Evolutionary conservation across 2,888 invertebrate species (phyloP).

Genomic region (Selenia dentaria): DNA sequence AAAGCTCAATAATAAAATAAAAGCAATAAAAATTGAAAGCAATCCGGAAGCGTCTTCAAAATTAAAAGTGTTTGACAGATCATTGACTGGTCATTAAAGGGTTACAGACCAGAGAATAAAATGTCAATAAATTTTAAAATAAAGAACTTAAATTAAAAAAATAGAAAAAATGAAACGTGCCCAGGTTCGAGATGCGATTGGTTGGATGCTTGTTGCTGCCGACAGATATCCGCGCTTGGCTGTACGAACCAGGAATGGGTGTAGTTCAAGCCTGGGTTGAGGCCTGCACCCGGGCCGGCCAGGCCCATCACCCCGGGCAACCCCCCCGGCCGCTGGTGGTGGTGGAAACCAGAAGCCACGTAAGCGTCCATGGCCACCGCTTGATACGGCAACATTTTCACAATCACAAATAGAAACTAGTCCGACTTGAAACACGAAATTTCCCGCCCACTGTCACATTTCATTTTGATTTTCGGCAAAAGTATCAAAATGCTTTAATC

Average conservation of each 20-base stretch:
- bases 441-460: conserved; percentile 52
- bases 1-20: conserved; percentile 46
- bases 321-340: conserved; percentile 80
- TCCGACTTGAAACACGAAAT: conserved; percentile 45
- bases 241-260: conserved; percentile 97
- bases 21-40: conserved; percentile 29
- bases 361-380: conserved; percentile 93
- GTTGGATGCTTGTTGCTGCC: conserved; percentile 90
- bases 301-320: conserved; percentile 84
- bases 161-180: conserved; percentile 90
- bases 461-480: conserved; percentile 46
- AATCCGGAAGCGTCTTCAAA: conserved; percentile 14
- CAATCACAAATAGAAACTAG: conserved; percentile 50
- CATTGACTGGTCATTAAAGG: conserved; percentile 30
- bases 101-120: conserved; percentile 32
- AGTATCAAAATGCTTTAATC: conserved; percentile 49
- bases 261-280: conserved; percentile 86
- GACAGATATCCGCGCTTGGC: conserved; percentile 95
- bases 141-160: conserved; percentile 72
- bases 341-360: conserved; percentile 83
- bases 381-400: conserved; percentile 93
- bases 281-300: conserved; percentile 76
- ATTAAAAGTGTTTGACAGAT: conserved; percentile 29
- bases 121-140: conserved; percentile 36
- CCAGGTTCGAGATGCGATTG: conserved; percentile 95